Evolutionary conservation across 2,888 invertebrate species (phyloP).

Genomic region (Crepidodera aurea): DNA sequence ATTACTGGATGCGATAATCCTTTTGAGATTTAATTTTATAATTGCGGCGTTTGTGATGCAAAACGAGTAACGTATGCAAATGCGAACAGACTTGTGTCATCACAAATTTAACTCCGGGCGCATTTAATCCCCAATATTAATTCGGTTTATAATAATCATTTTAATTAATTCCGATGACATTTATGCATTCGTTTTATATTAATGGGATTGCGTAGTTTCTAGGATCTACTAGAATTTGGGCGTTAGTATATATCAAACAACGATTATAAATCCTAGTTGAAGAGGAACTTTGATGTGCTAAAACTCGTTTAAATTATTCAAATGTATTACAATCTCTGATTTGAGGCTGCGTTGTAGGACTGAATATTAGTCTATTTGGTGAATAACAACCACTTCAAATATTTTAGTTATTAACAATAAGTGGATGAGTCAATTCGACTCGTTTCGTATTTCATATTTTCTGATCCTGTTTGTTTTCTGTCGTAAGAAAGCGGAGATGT

Average conservation of each 20-base stretch:
- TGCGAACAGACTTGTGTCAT: slow-evolving; percentile 5
- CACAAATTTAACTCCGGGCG: slow-evolving; percentile 19
- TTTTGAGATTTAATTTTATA: slow-evolving; percentile 7
- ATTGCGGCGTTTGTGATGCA: slow-evolving; percentile 9
- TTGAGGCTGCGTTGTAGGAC: no score
- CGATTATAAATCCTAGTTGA: not conserved
- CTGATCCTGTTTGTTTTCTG: no score
- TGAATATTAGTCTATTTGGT: no score
- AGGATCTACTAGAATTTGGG: slow-evolving; percentile 6
- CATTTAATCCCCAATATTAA: slow-evolving; percentile 33
- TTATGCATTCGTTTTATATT: slow-evolving; percentile 30
- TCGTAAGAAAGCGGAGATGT: no score
- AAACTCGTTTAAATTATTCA: slow-evolving; percentile 2
- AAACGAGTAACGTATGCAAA: slow-evolving; percentile 11
- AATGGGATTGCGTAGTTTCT: slow-evolving; percentile 16
- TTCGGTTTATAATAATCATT: slow-evolving; percentile 36
- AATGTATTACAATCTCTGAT: not conserved
- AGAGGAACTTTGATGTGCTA: slow-evolving; percentile 4
- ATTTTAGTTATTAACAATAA: no score
- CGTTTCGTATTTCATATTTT: no score
- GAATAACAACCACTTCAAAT: no score
- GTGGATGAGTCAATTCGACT: no score
- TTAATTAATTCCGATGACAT: slow-evolving; percentile 35
- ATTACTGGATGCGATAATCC: not conserved
- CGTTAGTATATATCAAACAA: slow-evolving; percentile 23